Conservation (phyloP, 2,797 vertebrate genomes). For the Pristis pectinata region DNA sequence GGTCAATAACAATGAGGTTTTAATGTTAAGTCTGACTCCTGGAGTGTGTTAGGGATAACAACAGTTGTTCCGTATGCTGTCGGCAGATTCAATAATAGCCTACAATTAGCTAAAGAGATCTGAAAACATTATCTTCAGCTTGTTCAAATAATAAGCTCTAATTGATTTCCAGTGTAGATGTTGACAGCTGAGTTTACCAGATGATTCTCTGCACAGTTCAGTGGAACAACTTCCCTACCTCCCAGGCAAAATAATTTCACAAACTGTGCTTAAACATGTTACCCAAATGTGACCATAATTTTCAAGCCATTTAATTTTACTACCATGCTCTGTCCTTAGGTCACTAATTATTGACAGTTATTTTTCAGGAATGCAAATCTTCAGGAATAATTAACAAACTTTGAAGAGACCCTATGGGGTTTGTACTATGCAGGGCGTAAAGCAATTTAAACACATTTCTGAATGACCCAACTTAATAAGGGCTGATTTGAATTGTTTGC, state of each 20-base stretch:
- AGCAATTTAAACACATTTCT: not conserved
- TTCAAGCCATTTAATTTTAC: not conserved
- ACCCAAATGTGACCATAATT: not conserved
- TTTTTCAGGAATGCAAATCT: not conserved
- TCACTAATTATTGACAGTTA: not conserved
- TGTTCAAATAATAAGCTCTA: not conserved
- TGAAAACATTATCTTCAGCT: not conserved
- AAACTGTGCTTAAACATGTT: not conserved
- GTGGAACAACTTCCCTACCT: not conserved
- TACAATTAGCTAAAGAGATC: not conserved
- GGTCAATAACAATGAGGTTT: not conserved
- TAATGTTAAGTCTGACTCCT: not conserved
- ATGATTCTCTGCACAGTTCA: not conserved
- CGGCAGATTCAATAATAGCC: not conserved
- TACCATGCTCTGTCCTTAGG: not conserved
- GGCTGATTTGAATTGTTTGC: slow-evolving; percentile 13
- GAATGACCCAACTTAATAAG: not conserved
- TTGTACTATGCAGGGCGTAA: not conserved
- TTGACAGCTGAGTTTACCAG: not conserved
- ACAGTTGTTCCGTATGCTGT: not conserved
- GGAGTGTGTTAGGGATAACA: not conserved
- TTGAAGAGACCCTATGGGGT: too few relatives aligned
- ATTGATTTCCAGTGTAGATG: not conserved
- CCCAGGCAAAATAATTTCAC: not conserved
- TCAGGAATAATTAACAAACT: slow-evolving; percentile 13